Evolutionary conservation across 2,888 invertebrate species (phyloP).

Genomic region (Enchytraeus crypticus): DNA sequence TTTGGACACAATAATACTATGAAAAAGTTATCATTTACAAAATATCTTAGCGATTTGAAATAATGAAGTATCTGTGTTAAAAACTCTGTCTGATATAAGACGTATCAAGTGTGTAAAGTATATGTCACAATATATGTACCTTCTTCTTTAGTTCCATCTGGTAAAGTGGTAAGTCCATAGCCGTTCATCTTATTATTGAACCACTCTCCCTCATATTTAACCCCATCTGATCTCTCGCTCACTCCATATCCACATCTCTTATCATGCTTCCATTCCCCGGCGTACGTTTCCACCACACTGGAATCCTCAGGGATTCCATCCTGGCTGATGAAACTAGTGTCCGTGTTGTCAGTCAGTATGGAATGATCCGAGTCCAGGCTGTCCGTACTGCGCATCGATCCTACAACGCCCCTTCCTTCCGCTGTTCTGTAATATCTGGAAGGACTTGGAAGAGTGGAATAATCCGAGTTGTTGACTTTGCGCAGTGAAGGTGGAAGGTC

Average conservation of each 20-base stretch:
- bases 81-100: no score
- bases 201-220: slow-evolving; percentile 98
- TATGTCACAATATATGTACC: no score
- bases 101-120: no score
- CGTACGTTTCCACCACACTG: slow-evolving; percentile 91
- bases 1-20: no score
- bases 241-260: slow-evolving; percentile 95
- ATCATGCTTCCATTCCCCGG: slow-evolving; percentile 99
- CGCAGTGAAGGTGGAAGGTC: not conserved
- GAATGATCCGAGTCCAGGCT: slow-evolving; percentile 78
- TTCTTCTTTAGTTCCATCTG: slow-evolving; percentile 90
- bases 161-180: slow-evolving; percentile 94
- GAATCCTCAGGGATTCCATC: slow-evolving; percentile 80
- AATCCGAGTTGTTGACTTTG: no score
- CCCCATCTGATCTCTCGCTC: slow-evolving; percentile 92
- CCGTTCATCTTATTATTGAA: slow-evolving; percentile 98
- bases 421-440: not conserved
- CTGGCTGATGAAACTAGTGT: slow-evolving; percentile 58
- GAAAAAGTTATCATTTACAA: no score
- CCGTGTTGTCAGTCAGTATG: slow-evolving; percentile 60
- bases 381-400: slow-evolving; percentile 74
- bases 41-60: no score
- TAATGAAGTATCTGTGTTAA: no score
- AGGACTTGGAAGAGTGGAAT: not conserved
- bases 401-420: slow-evolving; percentile 57